A percentile compares a stretch with the other conserved stretches of the same genome.
phyloP scores from a whole-genome alignment of 2,888 invertebrate species.

The Antheraea assamensis region DNA sequence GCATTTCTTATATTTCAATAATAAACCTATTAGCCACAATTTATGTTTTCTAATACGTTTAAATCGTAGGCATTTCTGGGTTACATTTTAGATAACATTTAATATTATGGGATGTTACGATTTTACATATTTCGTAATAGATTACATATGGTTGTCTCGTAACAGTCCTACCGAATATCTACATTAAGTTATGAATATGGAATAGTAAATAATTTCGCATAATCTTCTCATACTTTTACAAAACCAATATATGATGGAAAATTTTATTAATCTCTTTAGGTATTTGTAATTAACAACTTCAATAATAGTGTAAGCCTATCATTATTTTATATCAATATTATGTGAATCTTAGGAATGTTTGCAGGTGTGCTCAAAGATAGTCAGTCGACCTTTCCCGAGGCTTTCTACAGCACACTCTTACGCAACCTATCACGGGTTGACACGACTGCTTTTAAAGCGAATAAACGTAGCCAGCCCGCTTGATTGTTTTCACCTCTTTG shows the following conservation, averaged over 20 bases:
- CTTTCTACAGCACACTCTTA: conserved; percentile 57
- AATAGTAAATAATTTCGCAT: neutral
- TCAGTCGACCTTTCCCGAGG: conserved; percentile 58
- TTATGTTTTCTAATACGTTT: neutral
- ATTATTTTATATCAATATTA: neutral
- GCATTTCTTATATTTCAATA: conserved; percentile 4
- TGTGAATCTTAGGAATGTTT: conserved; percentile 39
- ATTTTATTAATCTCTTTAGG: neutral
- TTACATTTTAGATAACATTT: neutral
- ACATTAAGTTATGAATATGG: neutral
- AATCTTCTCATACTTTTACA: neutral
- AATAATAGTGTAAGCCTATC: neutral
- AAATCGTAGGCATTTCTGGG: neutral
- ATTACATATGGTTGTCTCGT: neutral
- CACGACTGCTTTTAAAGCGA: neutral
- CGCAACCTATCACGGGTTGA: neutral
- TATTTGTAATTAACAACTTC: neutral
- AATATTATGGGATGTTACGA: conserved; percentile 9
- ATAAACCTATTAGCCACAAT: neutral
- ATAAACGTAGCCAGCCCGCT: neutral
- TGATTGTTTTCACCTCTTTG: neutral
- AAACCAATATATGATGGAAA: neutral
- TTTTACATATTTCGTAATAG: neutral
- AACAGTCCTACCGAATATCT: conserved; percentile 1
- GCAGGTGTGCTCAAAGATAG: conserved; percentile 43